Percentiles rank a stretch among this genome's conserved stretches.
These are phyloP conservation scores for Arctocebus calabarensis DNA, from an alignment of 2,797 vertebrate species.

Conservation along the genomic window DNA sequence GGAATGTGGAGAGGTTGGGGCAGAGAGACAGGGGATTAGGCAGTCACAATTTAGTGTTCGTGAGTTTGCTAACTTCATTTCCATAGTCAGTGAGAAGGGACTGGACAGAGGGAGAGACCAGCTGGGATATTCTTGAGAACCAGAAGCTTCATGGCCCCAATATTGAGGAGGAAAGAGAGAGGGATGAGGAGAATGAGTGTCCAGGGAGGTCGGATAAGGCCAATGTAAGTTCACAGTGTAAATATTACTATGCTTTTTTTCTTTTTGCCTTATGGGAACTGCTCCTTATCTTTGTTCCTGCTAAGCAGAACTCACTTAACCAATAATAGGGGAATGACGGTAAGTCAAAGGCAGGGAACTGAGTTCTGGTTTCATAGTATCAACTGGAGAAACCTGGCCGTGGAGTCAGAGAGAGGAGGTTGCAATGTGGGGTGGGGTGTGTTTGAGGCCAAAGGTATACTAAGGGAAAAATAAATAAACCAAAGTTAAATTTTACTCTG, in stretches of 20 bases:
- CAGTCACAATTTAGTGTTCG: neutral
- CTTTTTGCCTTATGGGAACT: neutral
- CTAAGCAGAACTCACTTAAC: slow-evolving; percentile 28
- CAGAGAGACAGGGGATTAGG: neutral
- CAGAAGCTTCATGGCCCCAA: neutral
- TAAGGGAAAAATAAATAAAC: neutral
- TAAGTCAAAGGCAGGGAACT: neutral
- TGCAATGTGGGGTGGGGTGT: neutral
- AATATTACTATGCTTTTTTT: neutral
- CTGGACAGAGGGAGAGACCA: neutral
- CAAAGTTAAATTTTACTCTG: slow-evolving; percentile 48
- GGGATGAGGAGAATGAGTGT: accelerated
- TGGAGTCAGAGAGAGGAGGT: neutral
- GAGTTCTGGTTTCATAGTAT: neutral
- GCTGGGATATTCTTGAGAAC: neutral
- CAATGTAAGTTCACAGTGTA: neutral
- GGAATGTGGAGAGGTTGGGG: neutral
- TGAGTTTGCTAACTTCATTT: neutral
- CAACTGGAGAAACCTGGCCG: neutral
- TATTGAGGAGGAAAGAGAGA: too few species aligned
- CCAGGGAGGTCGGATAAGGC: neutral
- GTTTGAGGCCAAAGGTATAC: neutral
- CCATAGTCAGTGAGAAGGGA: neutral
- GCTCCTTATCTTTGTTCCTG: neutral
- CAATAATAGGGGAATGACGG: neutral